phyloP scores from a whole-genome alignment of 2,888 invertebrate species.

The Meteorus cinctellus region DNA sequence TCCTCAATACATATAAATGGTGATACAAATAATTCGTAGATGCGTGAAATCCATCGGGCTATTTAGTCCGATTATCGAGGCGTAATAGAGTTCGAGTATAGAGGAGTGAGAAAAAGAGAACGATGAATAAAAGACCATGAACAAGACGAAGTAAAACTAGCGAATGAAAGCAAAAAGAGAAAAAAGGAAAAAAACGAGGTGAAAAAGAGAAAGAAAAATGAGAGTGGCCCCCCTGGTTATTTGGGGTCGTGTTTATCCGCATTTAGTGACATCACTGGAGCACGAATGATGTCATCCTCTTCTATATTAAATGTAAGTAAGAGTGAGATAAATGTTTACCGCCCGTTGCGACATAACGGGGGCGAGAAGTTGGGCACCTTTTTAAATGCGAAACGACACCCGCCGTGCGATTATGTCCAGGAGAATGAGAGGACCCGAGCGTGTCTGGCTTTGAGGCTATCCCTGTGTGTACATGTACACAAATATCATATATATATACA shows the following conservation, averaged over 20 bases:
- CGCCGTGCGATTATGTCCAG: constrained; percentile 60
- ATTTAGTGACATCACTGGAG: constrained; percentile 47
- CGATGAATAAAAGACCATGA: constrained; percentile 45
- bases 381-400: constrained; percentile 62
- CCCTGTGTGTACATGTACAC: constrained; percentile 26
- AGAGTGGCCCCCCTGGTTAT: constrained; percentile 49
- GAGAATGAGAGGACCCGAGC: constrained; percentile 48
- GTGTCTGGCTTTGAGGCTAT: constrained; percentile 49
- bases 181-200: neutral
- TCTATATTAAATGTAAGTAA: constrained; percentile 22
- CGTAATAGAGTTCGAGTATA: constrained; percentile 57
- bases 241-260: constrained; percentile 55
- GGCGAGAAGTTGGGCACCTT: constrained; percentile 72
- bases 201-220: constrained; percentile 28
- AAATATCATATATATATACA: neutral
- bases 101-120: constrained; percentile 54
- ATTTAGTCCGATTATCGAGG: constrained; percentile 69
- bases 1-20: neutral
- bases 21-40: constrained; percentile 70
- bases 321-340: constrained; percentile 50
- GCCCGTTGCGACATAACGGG: constrained; percentile 68
- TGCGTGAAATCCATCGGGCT: constrained; percentile 71
- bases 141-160: no score
- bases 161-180: neutral
- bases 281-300: constrained; percentile 34